Evolutionary conservation across 2,113 vertebrate genomes (phyloP), one percentile per base, ranked within the genome.

Genomic region (Misgurnus anguillicaudatus): DNA sequence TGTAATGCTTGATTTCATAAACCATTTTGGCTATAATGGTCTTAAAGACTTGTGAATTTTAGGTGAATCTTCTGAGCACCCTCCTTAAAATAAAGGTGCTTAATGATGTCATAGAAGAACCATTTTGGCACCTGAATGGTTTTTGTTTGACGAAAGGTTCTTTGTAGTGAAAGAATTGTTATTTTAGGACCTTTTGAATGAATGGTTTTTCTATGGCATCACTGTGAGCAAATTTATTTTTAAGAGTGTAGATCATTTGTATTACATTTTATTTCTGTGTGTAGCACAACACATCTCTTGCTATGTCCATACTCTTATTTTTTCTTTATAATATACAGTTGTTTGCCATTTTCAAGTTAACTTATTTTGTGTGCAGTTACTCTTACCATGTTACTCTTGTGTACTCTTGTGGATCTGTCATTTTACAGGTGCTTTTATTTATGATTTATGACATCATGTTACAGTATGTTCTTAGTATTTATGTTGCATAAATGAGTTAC

Each of bases 1-100:
- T 84, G 68, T 82, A 83, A 71, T 64, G 80, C 61, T 81, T 81
- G 79, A 67, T 80, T 82, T 88, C 75, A 66, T 78, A 72, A 76
- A 82, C 75, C 79, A 16, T 41, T 55, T 63, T 85, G 71, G 78
- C 75, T 74, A 53, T 41, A 77, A 76, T 75, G 64, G 77, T 78
- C 39, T 53, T 84, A 80, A 85, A 88, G 65, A 71, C 78, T 79
- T 36, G 73, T 48, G 70, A 75, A 48, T 80, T 78, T 83, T 84
- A 57, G 78, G 69, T 83, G 85, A 77, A 79, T 61, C 47, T n/a
- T 78, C 13, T 19, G 6, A 64, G 51, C 24, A 31, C 24, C 3
- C 24, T 31, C 24, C 24, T 31, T 31, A 31, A 31, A 31, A 31
- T 31, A 31, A 31, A 31, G 24, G 24, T 31, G 24, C 24, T 31